Evolutionary conservation across 2,113 vertebrate species (phyloP), one percentile per base, ranked within the genome.

Genomic region (Podocnemis expansa): DNA sequence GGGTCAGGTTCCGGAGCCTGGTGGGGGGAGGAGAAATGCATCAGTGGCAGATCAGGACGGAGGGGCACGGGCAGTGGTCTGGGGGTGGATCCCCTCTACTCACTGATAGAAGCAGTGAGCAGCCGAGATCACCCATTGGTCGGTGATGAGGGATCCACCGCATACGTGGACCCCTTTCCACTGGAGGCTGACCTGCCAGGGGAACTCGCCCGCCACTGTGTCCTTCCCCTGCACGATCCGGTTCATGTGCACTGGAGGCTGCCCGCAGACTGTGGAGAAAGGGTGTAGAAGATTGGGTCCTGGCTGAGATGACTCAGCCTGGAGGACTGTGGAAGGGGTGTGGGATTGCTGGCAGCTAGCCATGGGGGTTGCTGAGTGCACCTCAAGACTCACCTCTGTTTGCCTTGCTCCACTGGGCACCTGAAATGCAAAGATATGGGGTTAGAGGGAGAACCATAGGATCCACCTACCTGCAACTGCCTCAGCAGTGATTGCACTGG

Each of bases 171-270:
- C 47, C 51, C 95, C 86, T 2, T 60, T 92, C 80, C 92, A 89
- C 87, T 96, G 96, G 56, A 98, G 27, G 93, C 96, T 97, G 45
- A 95, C 94, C 82, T 98, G 97, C 97, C 97, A 97, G 0, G 96
- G 97, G 95, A 97, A 98, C 67, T 98, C 96, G 29, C 97, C 97
- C 0, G 89, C 85, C 11, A 43, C 80, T 21, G 97, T 87, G 19
- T 97, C 94, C 54, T 52, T 88, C 43, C 97, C 97, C 24, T 96
- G 97, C 34, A 97, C 95, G 55, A 97, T 97, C 34, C 90, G 94
- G 45, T 81, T 96, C n/a, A 90, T 27, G 29, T 87, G 92, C 73
- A 90, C 10, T 5, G 3, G 87, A 34, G 95, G 94, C 82, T 89
- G 91, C 27, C 97, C 96, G 3, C 97, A 98, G 67, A 45, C 96